Base-by-base conservation (phyloP, 2,113 vertebrate species). In the Puffinus mauretanicus region DNA sequence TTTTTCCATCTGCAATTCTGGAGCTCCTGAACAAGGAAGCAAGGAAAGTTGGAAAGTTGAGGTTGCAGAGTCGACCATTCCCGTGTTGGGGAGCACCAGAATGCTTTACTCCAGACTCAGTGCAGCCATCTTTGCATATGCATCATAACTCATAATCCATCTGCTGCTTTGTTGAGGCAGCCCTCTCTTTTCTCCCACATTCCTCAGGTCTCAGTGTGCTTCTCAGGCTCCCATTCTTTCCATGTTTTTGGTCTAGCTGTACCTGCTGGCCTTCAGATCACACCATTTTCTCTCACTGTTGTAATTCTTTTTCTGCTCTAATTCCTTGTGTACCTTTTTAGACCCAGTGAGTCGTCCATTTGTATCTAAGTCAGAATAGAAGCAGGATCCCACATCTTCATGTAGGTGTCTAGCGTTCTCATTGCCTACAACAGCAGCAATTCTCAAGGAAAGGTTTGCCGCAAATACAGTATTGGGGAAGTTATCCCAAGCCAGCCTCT, bases 311-410 rank as follows among this genome's bases (percentile, higher is more conserved):
- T 66, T 86, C 82, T 88, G 19, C n/a, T 83, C 11, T 69, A 67
- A 51, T 78, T 81, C 71, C 16, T 49, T 46, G 4, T 22, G n/a
- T 32, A 55, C 8, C 2, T 73, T 69, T 77, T 58, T 11, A 66
- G 29, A 42, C 10, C 1, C 16, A 15, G 6, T 34, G 26, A 11
- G 4, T 58, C 0, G 0, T 54, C 51, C 15, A 40, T 27, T 26
- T 82, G 40, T 11, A 34, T 64, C 44, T 52, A 65, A 64, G 6
- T 62, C 16, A 44, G 22, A 88, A 57, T 2, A 71, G 61, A 79
- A 92, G 42, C 24, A 83, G 46, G 34, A 62, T 84, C 21, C 8
- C 32, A n/a, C 5, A 57, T 25, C 29, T 49, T 73, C 52, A 4
- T 13, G 11, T 30, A 44, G 13, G 2, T 30, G 8, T 57, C 13